Percentiles rank a stretch among this genome's conserved stretches.
Evolutionary conservation across 2,113 vertebrate species (phyloP).

Genomic region (Sula dactylatra): DNA sequence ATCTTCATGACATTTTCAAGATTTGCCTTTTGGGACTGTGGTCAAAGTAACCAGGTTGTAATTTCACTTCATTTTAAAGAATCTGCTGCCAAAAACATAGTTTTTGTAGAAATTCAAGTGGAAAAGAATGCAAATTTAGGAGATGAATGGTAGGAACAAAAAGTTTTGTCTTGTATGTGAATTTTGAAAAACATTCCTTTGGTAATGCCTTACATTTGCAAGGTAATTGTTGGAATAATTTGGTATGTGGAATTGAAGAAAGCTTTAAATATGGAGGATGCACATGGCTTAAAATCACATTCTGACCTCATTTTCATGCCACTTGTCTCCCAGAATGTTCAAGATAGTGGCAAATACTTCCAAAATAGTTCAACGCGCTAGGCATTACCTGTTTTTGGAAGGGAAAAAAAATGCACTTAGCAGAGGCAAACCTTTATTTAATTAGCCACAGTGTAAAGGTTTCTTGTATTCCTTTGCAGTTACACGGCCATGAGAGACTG

Average conservation of each 20-base stretch:
- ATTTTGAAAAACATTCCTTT: background rate
- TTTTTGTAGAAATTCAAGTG: background rate
- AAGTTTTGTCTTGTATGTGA: background rate
- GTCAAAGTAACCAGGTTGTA: background rate
- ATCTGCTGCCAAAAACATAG: background rate
- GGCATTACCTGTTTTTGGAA: conserved; percentile 27
- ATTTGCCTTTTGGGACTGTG: background rate
- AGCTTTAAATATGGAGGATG: background rate
- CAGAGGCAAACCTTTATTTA: conserved; percentile 71
- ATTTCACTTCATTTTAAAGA: background rate
- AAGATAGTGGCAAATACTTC: background rate
- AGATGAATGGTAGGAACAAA: background rate
- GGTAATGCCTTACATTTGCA: background rate
- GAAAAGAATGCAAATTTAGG: background rate
- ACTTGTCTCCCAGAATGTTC: background rate
- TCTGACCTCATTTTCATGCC: background rate
- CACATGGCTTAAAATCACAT: background rate
- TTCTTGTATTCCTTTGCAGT: conserved; percentile 71
- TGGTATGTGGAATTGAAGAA: background rate
- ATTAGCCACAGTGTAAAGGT: conserved; percentile 73
- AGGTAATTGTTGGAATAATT: background rate
- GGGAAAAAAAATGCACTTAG: conserved; percentile 8
- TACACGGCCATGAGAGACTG: conserved; percentile 53
- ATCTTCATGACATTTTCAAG: background rate
- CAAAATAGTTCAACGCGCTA: background rate